A percentile compares a stretch with the other conserved stretches of the same genome.
Evolutionary conservation across 2,797 vertebrate genomes (phyloP).

Genomic region (Hyperoplus immaculatus): DNA sequence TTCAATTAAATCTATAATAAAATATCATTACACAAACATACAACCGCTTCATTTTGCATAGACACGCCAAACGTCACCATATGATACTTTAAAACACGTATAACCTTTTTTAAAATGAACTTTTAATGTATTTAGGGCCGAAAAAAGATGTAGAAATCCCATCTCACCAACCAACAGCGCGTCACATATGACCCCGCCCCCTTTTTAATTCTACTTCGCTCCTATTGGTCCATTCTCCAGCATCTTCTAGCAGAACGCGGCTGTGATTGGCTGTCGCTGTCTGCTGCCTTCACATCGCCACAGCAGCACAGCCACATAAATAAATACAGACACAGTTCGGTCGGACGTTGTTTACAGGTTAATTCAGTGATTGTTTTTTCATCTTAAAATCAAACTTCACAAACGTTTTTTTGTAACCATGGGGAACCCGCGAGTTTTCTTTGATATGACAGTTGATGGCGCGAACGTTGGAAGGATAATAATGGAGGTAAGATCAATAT

Average conservation of each 20-base stretch:
- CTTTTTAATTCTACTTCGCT: fast-evolving
- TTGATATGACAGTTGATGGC: constrained; percentile 83
- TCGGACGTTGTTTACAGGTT: not conserved
- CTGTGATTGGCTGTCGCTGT: constrained; percentile 59
- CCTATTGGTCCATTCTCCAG: constrained; percentile 38
- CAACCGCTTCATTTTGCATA: too few relatives aligned
- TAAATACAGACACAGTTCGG: not conserved
- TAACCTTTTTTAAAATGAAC: too few relatives aligned
- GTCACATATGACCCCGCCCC: not conserved
- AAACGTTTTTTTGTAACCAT: constrained; percentile 26
- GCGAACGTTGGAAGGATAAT: constrained; percentile 82
- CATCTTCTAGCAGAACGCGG: fast-evolving
- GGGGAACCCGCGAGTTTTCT: constrained; percentile 87
- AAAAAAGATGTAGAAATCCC: not conserved
- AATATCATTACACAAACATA: too few relatives aligned
- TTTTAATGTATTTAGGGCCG: too few relatives aligned
- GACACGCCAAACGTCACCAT: too few relatives aligned
- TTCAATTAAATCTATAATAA: too few relatives aligned
- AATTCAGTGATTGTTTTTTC: not conserved
- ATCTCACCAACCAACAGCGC: not conserved
- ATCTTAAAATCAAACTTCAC: not conserved
- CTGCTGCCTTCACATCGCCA: not conserved
- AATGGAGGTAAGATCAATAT: constrained; percentile 86
- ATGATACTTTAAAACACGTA: too few relatives aligned
- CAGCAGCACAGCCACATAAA: not conserved